phyloP scores from a whole-genome alignment of 2,797 vertebrate species.

The Eleutherodactylus coqui region DNA sequence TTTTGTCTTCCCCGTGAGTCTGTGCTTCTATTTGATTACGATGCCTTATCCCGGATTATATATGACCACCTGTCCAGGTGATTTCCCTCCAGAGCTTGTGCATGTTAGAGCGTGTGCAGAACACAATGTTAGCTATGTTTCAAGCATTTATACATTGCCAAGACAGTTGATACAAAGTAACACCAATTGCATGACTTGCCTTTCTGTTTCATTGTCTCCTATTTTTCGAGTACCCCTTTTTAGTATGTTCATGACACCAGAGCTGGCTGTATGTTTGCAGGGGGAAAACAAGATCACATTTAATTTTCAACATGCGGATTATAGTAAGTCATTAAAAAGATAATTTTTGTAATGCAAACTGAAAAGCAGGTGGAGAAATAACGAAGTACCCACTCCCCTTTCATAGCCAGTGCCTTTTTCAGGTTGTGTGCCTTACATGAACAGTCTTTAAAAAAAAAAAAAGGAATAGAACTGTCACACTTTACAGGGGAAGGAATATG shows the following conservation, averaged over 20 bases:
- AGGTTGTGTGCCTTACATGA: constrained; percentile 62
- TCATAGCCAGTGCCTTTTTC: constrained; percentile 60
- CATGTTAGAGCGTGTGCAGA: constrained; percentile 3
- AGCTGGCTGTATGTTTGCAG: constrained; percentile 35
- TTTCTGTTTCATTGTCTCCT: constrained; percentile 45
- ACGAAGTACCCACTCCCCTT: constrained; percentile 47
- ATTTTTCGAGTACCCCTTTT: not conserved
- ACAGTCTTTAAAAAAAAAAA: constrained; percentile 45
- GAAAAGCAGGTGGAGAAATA: constrained; percentile 28
- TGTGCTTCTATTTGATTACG: not conserved
- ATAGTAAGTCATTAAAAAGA: constrained; percentile 28
- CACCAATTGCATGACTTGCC: not conserved
- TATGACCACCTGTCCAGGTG: not conserved
- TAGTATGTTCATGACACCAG: constrained; percentile 37
- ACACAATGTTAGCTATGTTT: not conserved
- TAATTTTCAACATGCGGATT: constrained; percentile 33
- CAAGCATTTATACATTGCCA: not conserved
- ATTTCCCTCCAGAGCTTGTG: not conserved
- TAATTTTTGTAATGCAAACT: constrained; percentile 59
- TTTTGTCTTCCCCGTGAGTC: not conserved
- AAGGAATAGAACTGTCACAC: constrained; percentile 40
- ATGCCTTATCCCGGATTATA: not conserved
- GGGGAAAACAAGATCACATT: constrained; percentile 28
- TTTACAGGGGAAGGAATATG: constrained; percentile 57
- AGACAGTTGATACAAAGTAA: not conserved